phyloP scores from a whole-genome alignment of 2,113 vertebrate genomes.

The Microtus pennsylvanicus region DNA sequence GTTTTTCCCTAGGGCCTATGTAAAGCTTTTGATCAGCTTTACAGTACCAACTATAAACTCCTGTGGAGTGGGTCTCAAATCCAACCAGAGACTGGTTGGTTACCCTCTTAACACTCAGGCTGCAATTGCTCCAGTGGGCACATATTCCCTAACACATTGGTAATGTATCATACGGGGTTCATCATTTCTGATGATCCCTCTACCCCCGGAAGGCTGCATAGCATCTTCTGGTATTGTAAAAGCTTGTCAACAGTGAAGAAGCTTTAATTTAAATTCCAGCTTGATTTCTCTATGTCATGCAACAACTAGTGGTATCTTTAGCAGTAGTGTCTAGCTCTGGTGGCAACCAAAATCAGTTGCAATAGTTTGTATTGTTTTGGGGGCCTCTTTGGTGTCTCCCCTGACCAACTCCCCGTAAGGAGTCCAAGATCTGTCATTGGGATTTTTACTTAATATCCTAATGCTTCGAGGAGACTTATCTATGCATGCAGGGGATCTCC shows the following conservation, averaged over 20 bases:
- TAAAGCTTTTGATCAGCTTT: neutral
- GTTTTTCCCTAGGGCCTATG: neutral
- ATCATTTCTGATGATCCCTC: neutral
- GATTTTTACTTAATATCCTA: neutral
- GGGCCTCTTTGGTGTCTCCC: neutral
- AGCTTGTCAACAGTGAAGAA: neutral
- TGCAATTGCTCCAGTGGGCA: neutral
- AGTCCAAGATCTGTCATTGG: neutral
- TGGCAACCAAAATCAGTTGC: neutral
- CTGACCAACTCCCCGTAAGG: neutral
- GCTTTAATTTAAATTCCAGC: neutral
- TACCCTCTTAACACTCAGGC: neutral
- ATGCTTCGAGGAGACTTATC: neutral
- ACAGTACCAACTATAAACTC: neutral
- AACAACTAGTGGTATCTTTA: neutral
- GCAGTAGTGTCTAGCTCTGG: neutral
- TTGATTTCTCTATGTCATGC: neutral
- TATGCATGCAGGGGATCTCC: neutral
- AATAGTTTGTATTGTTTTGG: too few relatives aligned
- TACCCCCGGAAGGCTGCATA: neutral
- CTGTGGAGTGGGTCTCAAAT: neutral
- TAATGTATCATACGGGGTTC: too few relatives aligned
- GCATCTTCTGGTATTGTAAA: neutral
- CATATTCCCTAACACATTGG: neutral
- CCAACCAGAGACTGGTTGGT: neutral